These are phyloP conservation scores for Daboia siamensis DNA, from an alignment of 2,113 vertebrate species.

Conservation along the genomic window DNA sequence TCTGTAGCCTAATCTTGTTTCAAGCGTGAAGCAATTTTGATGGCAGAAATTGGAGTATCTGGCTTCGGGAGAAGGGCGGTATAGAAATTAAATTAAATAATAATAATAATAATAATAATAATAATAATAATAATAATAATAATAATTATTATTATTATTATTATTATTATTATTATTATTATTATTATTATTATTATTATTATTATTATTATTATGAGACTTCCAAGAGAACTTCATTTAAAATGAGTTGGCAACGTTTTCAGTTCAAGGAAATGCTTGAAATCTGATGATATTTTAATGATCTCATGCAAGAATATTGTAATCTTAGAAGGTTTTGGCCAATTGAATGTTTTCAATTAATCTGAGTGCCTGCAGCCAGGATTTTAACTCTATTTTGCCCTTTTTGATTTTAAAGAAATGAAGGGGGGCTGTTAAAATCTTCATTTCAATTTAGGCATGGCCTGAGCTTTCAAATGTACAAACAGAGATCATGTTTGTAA, in stretches of 20 bases:
- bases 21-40: not conserved
- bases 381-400: not conserved
- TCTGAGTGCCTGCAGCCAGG: not conserved
- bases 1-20: not conserved
- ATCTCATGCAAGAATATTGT: not conserved
- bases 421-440: not conserved
- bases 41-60: not conserved
- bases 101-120: too few species aligned
- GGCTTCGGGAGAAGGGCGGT: too few species aligned
- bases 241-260: not conserved
- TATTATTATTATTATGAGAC: too few species aligned
- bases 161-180: too few species aligned
- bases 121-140: too few species aligned
- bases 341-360: not conserved
- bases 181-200: too few species aligned
- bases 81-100: too few species aligned
- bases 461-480: not conserved
- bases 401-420: not conserved
- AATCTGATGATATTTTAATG: not conserved
- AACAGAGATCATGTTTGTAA: not conserved
- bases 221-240: not conserved
- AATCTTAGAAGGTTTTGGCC: not conserved
- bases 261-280: not conserved
- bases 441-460: not conserved
- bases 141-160: too few species aligned